These are phyloP conservation scores for Forbesichthys agassizii DNA, from an alignment of 2,113 vertebrate species.

Conservation along the genomic window DNA sequence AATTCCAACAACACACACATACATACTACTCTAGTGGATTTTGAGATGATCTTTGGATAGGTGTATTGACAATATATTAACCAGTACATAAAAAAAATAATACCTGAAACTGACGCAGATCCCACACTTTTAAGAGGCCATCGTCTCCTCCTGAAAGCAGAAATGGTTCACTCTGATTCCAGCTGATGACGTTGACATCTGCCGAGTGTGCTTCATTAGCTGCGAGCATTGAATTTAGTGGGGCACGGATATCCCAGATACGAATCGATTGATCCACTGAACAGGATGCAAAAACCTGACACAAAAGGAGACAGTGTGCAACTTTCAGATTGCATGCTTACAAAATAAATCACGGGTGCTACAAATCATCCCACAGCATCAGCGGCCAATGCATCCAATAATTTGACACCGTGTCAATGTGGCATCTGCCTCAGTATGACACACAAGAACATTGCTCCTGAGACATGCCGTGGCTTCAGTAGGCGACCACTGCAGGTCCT, in stretches of 20 bases:
- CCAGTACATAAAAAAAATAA: not conserved
- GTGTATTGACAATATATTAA: not conserved
- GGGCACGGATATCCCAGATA: constrained; percentile 86
- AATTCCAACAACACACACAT: no score
- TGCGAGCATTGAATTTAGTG: constrained; percentile 87
- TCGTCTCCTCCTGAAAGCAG: constrained; percentile 89
- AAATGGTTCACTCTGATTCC: constrained; percentile 87
- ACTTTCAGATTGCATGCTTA: not conserved
- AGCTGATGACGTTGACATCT: constrained; percentile 89
- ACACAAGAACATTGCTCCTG: not conserved
- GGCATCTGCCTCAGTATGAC: not conserved
- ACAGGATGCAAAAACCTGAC: constrained; percentile 89
- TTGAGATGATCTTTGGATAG: no score
- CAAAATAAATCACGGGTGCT: not conserved
- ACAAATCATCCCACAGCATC: no score
- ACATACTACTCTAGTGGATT: no score
- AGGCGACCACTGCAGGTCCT: constrained; percentile 93
- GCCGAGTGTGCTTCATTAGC: constrained; percentile 79
- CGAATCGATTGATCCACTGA: constrained; percentile 86
- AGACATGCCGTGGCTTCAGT: constrained; percentile 86
- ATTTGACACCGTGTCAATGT: no score
- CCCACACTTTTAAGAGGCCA: constrained; percentile 86
- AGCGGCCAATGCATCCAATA: no score
- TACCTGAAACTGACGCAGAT: constrained; percentile 89
- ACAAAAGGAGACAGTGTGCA: not conserved